phyloP scores from a whole-genome alignment of 2,888 invertebrate species.

The Ochropleura plecta region DNA sequence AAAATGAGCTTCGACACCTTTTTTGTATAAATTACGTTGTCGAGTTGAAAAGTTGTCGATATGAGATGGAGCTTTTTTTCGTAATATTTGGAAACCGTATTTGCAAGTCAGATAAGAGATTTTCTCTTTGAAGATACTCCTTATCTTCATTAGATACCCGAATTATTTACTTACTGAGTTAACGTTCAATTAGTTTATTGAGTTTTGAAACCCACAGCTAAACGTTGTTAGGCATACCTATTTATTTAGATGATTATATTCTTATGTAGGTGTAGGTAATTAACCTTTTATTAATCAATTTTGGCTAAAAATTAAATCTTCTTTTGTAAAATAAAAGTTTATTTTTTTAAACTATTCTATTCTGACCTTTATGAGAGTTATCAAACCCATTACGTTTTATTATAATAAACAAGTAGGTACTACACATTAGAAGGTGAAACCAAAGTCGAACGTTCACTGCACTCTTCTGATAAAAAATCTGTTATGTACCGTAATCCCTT shows the following conservation, averaged over 20 bases:
- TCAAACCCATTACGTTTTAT: not conserved
- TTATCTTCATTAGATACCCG: not conserved
- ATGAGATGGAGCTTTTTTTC: constrained; percentile 5
- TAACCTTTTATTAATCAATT: too few species aligned
- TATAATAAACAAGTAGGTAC: not conserved
- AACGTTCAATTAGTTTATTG: not conserved
- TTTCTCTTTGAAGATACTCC: not conserved
- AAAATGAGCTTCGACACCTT: constrained; percentile 21
- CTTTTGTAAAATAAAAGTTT: not conserved
- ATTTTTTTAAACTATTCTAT: not conserved
- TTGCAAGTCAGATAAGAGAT: constrained; percentile 20
- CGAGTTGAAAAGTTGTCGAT: constrained; percentile 29
- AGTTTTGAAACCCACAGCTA: not conserved
- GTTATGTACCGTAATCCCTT: constrained; percentile 1
- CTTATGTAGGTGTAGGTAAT: too few species aligned
- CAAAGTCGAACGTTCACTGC: constrained; percentile 30
- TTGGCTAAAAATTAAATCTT: not conserved
- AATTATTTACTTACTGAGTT: not conserved
- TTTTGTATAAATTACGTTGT: constrained; percentile 24
- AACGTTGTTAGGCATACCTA: too few species aligned
- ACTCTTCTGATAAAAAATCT: constrained; percentile 31
- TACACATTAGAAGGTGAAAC: not conserved
- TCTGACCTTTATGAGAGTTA: not conserved
- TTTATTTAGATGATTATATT: too few species aligned
- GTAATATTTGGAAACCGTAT: constrained; percentile 16